Evolutionary conservation across 2,797 vertebrate genomes (phyloP), one percentile per base, ranked within the genome.

Genomic region (Argentina silus): DNA sequence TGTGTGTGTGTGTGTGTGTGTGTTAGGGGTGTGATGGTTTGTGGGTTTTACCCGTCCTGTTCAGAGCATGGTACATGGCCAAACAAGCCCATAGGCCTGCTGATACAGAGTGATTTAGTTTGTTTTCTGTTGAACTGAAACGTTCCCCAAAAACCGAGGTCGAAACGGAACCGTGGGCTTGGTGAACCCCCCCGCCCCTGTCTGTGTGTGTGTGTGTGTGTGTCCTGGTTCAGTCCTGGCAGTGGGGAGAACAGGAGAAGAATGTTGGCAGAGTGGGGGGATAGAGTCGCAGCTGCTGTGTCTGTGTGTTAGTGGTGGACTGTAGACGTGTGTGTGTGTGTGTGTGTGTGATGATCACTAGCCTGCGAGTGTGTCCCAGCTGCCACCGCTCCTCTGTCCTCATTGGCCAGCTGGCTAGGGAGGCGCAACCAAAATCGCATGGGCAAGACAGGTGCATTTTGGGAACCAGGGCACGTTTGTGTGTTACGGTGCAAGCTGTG

Each of bases 221-320:
- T 76, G 47, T 66, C 73, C n/a, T 45, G 42, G 51, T 57, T 74
- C 82, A 78, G 82, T 83, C 84, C 83, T 88, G 89, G 86, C 89
- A 88, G 78, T 83, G 78, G 78, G 65, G 68, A 71, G 63, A 15
- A 57, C 65, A 11, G 76, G 67, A 82, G 80, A 87, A 84, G 77
- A 91, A 87, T 87, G 87, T 87, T 89, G 88, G 86, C 86, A 17
- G 36, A 69, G 79, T 70, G 82, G 69, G 76, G 78, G 81, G 80
- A 79, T 17, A 47, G 8, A 81, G 83, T 80, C 69, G 67, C 89
- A 90, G 86, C 84, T 89, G 87, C 78, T 82, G 42, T 62, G 6
- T 42, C 27, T 62, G 36, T 62, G 60, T 43, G 60, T 3, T 10
- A 2, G 4, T 27, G 57, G 9, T 60, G 57, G 9, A 59, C 21